Evolutionary conservation across 2,797 vertebrate genomes (phyloP), one percentile per base, ranked within the genome.

Genomic region (Phoebastria nigripes): DNA sequence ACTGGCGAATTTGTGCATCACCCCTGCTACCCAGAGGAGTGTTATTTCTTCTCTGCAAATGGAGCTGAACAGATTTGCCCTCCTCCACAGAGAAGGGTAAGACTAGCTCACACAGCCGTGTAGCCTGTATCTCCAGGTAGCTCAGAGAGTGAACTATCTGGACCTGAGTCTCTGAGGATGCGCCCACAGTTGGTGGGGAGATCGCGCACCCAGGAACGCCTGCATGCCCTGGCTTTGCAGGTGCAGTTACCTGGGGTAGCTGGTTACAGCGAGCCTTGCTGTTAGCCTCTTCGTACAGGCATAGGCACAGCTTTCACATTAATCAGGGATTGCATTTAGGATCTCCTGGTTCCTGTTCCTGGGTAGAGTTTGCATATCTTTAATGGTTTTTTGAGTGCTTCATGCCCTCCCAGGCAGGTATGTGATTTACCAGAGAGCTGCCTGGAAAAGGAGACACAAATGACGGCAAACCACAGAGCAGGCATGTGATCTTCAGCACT

Each of bases 371-470:
- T 91, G 86, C 82, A 8, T 76, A 12, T 82, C 47, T 81, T 51
- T 61, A 76, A 24, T 83, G 33, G 4, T 25, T 92, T 95, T 94
- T 91, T 71, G 51, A 33, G 11, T 70, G 41, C 26, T 56, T 70
- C 6, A 1, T 69, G 72, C 52, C 37, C 67, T 89, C 41, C 28
- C 8, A 94, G 82, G 81, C 59, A 87, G 65, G 42, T 94, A 37
- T 63, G 71, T 69, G 71, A 82, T 80, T 69, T 72, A 55, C 51
- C 46, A 63, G 52, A 19, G 61, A 61, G 70, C 87, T 93, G 59
- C 54, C 61, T 94, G 91, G 69, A 74, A 84, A 62, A 84, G 58
- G 42, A 93, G 86, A n/a, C 37, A 35, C 54, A 82, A 76, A 46
- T 52, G 76, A 86, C 0, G 0, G 87, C 44, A 70, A 95, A 89